A percentile compares a stretch with the other conserved stretches of the same genome.
Evolutionary conservation across 2,113 vertebrate genomes (phyloP).

Genomic region (Ceyx margarethae): DNA sequence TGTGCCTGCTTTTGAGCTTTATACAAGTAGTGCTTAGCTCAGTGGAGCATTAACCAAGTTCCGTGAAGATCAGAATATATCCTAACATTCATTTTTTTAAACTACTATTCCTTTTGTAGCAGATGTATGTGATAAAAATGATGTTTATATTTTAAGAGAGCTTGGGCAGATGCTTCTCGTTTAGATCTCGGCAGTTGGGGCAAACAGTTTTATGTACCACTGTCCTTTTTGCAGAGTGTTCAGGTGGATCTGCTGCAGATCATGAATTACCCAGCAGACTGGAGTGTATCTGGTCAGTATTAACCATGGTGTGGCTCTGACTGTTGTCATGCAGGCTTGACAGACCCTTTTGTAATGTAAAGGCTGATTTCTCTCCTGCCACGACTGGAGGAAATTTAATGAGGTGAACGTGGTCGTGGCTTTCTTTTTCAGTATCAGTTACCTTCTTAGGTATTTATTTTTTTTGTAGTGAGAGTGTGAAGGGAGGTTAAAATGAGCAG

Average conservation of each 20-base stretch:
- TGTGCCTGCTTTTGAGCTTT: constrained; percentile 71
- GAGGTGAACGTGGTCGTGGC: constrained; percentile 88
- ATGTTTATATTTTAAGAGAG: constrained; percentile 68
- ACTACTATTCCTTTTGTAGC: constrained; percentile 61
- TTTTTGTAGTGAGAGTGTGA: constrained; percentile 72
- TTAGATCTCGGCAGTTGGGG: constrained; percentile 53
- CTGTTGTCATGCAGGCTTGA: constrained; percentile 62
- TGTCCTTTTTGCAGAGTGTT: background rate
- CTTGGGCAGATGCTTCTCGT: constrained; percentile 52
- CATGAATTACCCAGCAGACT: constrained; percentile 59
- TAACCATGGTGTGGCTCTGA: constrained; percentile 74
- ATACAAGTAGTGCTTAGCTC: constrained; percentile 60
- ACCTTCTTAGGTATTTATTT: constrained; percentile 71
- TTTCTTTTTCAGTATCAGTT: constrained; percentile 74
- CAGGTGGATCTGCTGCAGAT: constrained; percentile 36
- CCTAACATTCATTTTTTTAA: constrained; percentile 47
- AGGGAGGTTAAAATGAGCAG: constrained; percentile 88
- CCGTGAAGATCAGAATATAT: constrained; percentile 62
- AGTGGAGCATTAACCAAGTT: constrained; percentile 62
- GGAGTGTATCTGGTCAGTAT: constrained; percentile 61
- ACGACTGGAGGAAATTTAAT: constrained; percentile 84
- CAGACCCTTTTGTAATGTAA: constrained; percentile 73
- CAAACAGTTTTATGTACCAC: constrained; percentile 29
- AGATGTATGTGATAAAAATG: constrained; percentile 64
- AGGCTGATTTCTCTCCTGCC: constrained; percentile 61